Evolutionary conservation across 2,797 vertebrate species (phyloP), one percentile per base, ranked within the genome.

Genomic region (Emys orbicularis): DNA sequence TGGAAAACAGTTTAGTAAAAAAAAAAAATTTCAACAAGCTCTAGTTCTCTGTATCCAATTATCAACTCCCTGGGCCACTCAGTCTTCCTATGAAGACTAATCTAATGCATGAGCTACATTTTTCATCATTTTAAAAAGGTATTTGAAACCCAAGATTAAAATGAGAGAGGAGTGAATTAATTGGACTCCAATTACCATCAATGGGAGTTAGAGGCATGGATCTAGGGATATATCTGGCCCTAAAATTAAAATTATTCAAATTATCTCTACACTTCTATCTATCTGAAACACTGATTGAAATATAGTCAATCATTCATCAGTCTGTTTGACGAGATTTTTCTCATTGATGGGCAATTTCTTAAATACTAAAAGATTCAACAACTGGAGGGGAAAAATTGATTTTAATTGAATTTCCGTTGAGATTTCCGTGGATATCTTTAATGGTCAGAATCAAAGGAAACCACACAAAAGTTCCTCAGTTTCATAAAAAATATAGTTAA

Each of bases 321-420:
- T 12, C 56, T 74, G 5, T 27, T n/a, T 76, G 76, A 86, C 88
- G 90, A 95, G 81, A 86, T 92, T 90, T 86, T 79, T 92, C 34
- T 86, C 83, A 74, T 84, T 81, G 76, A 15, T 84, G 87, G 47
- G 8, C 27, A 68, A 31, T 79, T 86, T 56, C 83, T 79, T 79
- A 76, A 53, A 29, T 11, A 5, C 10, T 31, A 68, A 92, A 57
- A 65, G 9, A 13, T 87, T 84, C 72, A 72, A 93, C n/a, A 21
- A 34, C 0, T 84, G 74, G 56, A 83, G 74, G 54, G 27, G 68
- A 84, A 76, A 59, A 74, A 18, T 25, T 52, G 74, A 0, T 90
- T 94, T 88, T 76, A 79, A 90, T 92, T 85, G 93, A 12, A 18
- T 59, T 81, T 90, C 84, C 44, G 59, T 53, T 47, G 49, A 95